Percentiles rank a stretch among this genome's conserved stretches.
Evolutionary conservation across 2,113 vertebrate species (phyloP).

Genomic region (Ptyas mucosa): DNA sequence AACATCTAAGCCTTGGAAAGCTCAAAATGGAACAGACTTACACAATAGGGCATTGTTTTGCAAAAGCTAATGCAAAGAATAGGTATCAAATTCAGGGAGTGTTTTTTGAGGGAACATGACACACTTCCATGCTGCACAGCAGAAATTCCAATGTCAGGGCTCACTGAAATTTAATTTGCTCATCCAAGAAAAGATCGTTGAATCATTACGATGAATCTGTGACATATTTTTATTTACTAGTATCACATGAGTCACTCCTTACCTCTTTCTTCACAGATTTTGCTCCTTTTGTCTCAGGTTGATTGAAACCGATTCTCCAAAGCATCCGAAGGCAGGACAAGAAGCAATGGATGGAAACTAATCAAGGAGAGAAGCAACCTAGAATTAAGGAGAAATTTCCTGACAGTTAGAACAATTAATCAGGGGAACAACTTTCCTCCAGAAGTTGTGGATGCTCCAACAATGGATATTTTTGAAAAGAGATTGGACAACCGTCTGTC

Average conservation of each 20-base stretch:
- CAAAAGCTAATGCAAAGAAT: neutral
- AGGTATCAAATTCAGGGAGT: neutral
- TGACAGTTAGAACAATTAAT: no score
- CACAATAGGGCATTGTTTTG: neutral
- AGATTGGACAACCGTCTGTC: no score
- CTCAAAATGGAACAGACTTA: constrained; percentile 21
- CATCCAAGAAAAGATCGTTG: neutral
- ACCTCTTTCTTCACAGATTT: neutral
- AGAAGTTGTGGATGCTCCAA: no score
- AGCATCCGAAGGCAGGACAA: no score
- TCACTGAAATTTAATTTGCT: neutral
- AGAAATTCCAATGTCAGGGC: neutral
- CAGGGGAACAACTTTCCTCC: no score
- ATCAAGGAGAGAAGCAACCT: no score
- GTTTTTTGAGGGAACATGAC: neutral
- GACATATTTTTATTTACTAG: neutral
- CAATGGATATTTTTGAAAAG: no score
- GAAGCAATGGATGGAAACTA: no score
- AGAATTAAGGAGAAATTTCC: no score
- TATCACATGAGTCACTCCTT: neutral
- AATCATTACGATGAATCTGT: neutral
- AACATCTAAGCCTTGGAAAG: constrained; percentile 32
- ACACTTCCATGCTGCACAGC: neutral
- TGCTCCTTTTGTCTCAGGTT: neutral
- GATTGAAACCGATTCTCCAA: neutral